Evolutionary conservation across 2,888 invertebrate genomes (phyloP), one percentile per base, ranked within the genome.

Genomic region (Embidobia sp.): DNA sequence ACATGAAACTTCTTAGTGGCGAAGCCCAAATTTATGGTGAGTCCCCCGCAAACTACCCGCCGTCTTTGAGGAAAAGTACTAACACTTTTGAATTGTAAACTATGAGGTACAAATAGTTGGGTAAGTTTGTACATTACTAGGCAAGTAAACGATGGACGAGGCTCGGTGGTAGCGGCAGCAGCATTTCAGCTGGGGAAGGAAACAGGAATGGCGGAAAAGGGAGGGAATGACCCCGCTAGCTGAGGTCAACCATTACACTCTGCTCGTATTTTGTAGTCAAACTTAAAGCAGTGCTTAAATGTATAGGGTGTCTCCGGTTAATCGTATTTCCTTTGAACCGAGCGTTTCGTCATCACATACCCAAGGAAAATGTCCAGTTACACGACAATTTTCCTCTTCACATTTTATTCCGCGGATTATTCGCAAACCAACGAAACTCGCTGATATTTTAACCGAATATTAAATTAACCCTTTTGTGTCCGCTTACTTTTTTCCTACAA

Each of bases 161-260:
- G 44, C 5, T 19, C 27, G 40, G 16, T 7, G 19, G 29, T 31
- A 11, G 49, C 31, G 64, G 33, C n/a, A 29, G 44, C 35, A 48
- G 74, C 55, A 72, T 55, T 76, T 69, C 49, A 31, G 78, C 76
- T 79, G 76, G 83, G 80, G 78, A 77, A 80, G 81, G 69, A 72
- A 78, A 75, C 64, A 77, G 77, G 79, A 80, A 75, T 77, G 81
- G 81, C 80, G 81, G 82, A 81, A 82, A 82, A 83, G 85, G 83
- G 82, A 83, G 85, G 84, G 86, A 85, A 86, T 87, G 86, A 87
- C 87, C 87, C 84, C 85, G 83, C 82, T 80, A 72, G 82, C 77
- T 83, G 86, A 82, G 86, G 86, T 87, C 87, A 87, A 86, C 83
- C 85, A 80, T 57, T 64, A 83, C 84, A 84, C 85, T 83, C 80